Conservation (phyloP, 30 jellyfish, hydroid and myxozoan species). For the Catostylus mosaicus region DNA sequence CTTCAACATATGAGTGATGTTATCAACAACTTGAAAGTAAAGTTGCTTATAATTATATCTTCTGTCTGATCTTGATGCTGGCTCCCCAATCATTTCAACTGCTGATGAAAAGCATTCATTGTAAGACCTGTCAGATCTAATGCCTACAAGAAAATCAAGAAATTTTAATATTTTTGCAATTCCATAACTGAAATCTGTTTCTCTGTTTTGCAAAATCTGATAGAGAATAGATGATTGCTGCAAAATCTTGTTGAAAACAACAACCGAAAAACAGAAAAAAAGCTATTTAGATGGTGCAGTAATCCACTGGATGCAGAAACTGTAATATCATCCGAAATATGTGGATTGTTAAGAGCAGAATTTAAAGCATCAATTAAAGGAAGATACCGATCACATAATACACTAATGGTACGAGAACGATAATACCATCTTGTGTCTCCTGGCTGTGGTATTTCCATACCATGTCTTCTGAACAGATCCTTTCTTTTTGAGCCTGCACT, state of each 20-base stretch:
- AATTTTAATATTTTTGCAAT: slow-evolving; percentile 11
- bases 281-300: slow-evolving; percentile 40
- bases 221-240: slow-evolving; percentile 41
- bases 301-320: slow-evolving; percentile 43
- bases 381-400: slow-evolving; percentile 9
- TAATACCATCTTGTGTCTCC: slow-evolving; percentile 44
- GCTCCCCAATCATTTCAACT: slow-evolving; percentile 11
- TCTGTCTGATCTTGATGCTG: slow-evolving; percentile 6
- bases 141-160: background rate
- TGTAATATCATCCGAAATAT: slow-evolving; percentile 50
- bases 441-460: slow-evolving; percentile 17
- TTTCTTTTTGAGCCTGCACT: slow-evolving; percentile 24
- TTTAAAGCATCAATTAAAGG: slow-evolving; percentile 4
- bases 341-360: slow-evolving; percentile 22
- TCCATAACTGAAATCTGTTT: slow-evolving; percentile 36
- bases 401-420: slow-evolving; percentile 36
- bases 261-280: slow-evolving; percentile 36
- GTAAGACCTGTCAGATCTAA: slow-evolving; percentile 1
- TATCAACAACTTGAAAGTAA: slow-evolving; percentile 25
- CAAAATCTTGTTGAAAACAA: slow-evolving; percentile 27
- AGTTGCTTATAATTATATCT: slow-evolving; percentile 34
- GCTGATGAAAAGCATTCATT: background rate
- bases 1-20: slow-evolving; percentile 5
- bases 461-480: background rate
- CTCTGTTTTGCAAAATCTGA: slow-evolving; percentile 37